Conservation (phyloP, 2,113 vertebrate genomes). For the Mormyrus lacerda region DNA sequence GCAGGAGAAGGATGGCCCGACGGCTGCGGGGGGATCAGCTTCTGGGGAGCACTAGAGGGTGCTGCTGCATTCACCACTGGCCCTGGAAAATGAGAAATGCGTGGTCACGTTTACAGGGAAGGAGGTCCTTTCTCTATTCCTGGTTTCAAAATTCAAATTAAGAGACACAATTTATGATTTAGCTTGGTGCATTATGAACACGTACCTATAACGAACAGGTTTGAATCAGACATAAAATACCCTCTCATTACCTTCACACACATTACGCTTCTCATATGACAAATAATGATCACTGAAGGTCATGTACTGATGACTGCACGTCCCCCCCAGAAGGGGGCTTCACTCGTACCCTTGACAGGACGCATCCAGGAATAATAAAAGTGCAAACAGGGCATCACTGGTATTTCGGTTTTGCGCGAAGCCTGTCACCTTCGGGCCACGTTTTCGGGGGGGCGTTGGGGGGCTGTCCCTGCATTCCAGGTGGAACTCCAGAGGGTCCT, state of each 20-base stretch:
- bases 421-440: slow-evolving; percentile 83
- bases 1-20: slow-evolving; percentile 84
- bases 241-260: background rate
- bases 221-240: background rate
- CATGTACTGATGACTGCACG: background rate
- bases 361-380: background rate
- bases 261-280: background rate
- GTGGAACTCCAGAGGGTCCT: slow-evolving; percentile 83
- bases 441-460: slow-evolving; percentile 84
- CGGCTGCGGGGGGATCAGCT: slow-evolving; percentile 82
- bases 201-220: background rate
- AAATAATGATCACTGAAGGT: background rate
- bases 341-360: background rate
- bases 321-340: background rate
- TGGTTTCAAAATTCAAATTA: background rate
- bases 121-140: background rate
- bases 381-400: background rate
- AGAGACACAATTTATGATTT: background rate
- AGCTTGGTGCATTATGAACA: background rate
- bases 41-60: slow-evolving; percentile 82
- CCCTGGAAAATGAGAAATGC: slow-evolving; percentile 49
- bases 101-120: background rate
- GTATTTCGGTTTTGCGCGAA: background rate
- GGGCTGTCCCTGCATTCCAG: slow-evolving; percentile 83
- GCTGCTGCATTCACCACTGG: slow-evolving; percentile 87